phyloP scores from a whole-genome alignment of 2,888 invertebrate species.

The Petrolisthes manimaculis region DNA sequence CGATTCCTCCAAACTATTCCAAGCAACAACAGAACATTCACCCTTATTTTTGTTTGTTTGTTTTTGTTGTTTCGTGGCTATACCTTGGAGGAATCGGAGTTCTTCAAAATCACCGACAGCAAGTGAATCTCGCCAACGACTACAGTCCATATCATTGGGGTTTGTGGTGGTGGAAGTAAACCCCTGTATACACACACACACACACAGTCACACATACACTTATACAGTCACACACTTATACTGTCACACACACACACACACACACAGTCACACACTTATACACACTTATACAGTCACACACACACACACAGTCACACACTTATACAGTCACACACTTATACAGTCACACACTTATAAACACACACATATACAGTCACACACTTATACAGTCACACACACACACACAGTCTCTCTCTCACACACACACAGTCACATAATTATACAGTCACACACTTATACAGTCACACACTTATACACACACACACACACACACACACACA shows the following conservation, averaged over 20 bases:
- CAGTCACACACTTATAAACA: too few relatives aligned
- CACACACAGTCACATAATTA: too few relatives aligned
- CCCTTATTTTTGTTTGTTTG: neutral
- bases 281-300: neutral
- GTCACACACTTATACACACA: too few relatives aligned
- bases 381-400: too few relatives aligned
- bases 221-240: neutral
- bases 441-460: too few relatives aligned
- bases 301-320: neutral
- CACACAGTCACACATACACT: neutral
- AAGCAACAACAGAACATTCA: too few relatives aligned
- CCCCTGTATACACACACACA: slow-evolving; percentile 2
- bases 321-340: too few relatives aligned
- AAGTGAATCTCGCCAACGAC: slow-evolving; percentile 32
- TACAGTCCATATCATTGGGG: slow-evolving; percentile 40
- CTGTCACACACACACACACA: slow-evolving; percentile 21
- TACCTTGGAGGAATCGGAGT: neutral
- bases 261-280: neutral
- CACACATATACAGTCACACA: too few relatives aligned
- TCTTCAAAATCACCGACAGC: neutral
- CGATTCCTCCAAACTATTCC: too few relatives aligned
- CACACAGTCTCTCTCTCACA: too few relatives aligned
- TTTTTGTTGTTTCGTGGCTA: neutral
- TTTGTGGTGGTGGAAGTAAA: neutral
- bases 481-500: too few relatives aligned